phyloP scores from a whole-genome alignment of 2,797 vertebrate genomes.

The Cyprinodon diabolis region DNA sequence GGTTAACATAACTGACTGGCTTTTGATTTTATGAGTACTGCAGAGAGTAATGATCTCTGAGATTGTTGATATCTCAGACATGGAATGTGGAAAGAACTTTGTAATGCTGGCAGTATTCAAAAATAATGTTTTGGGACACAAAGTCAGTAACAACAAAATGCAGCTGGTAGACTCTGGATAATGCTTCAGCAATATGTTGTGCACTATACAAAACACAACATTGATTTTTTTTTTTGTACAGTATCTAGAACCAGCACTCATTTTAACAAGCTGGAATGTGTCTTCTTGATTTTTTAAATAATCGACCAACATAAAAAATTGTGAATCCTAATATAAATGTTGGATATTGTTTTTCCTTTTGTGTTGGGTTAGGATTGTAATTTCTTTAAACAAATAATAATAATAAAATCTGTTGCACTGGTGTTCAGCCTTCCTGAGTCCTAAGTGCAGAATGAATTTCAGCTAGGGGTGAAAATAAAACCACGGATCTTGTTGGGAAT shows the following conservation, averaged over 20 bases:
- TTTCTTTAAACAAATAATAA: no score
- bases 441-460: background rate
- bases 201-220: background rate
- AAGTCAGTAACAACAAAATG: background rate
- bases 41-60: background rate
- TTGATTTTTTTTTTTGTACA: background rate
- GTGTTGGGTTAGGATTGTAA: no score
- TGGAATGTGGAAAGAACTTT: constrained; percentile 3
- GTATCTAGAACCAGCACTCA: background rate
- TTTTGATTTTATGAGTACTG: background rate
- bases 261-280: background rate
- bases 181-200: background rate
- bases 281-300: no score
- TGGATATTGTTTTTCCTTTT: no score
- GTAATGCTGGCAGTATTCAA: constrained; percentile 7
- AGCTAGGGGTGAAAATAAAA: background rate
- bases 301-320: no score
- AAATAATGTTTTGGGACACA: background rate
- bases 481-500: no score
- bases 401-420: no score
- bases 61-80: constrained; percentile 12
- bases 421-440: no score
- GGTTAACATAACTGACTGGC: constrained; percentile 33
- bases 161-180: no score
- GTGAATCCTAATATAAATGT: no score